Percentiles rank a stretch among this genome's conserved stretches.
Evolutionary conservation across 2,113 vertebrate genomes (phyloP).

Genomic region (Rallus limicola): DNA sequence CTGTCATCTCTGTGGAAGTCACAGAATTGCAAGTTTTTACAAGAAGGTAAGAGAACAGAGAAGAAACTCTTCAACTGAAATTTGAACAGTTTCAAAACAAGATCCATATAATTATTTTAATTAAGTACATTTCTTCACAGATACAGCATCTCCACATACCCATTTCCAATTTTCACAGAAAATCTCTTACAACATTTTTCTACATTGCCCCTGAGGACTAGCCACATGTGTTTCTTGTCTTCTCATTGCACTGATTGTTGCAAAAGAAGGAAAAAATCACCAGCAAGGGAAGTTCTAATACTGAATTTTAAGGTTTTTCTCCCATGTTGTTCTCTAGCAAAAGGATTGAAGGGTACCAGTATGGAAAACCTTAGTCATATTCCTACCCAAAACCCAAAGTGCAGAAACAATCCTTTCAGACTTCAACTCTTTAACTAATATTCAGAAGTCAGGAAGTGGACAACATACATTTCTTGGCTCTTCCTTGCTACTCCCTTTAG

Average conservation of each 20-base stretch:
- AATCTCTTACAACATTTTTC: not conserved
- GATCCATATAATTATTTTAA: not conserved
- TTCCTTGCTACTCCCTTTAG: not conserved
- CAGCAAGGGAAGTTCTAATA: not conserved
- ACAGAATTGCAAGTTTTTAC: not conserved
- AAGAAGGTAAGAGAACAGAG: not conserved
- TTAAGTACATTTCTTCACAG: not conserved
- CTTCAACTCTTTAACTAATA: not conserved
- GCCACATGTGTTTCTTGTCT: fast-evolving
- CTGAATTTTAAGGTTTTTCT: not conserved
- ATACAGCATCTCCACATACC: not conserved
- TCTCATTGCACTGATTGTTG: not conserved
- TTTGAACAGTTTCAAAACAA: not conserved
- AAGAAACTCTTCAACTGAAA: not conserved
- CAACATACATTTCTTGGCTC: not conserved
- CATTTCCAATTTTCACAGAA: not conserved
- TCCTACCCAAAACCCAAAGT: not conserved
- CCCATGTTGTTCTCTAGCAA: not conserved
- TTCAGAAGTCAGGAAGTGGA: not conserved
- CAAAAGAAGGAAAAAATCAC: not conserved
- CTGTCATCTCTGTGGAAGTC: not conserved
- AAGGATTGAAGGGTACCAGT: not conserved
- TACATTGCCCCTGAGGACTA: not conserved
- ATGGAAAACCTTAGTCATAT: not conserved
- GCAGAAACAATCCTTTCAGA: not conserved